phyloP scores from a whole-genome alignment of 2,113 vertebrate species.

The Pipra filicauda region DNA sequence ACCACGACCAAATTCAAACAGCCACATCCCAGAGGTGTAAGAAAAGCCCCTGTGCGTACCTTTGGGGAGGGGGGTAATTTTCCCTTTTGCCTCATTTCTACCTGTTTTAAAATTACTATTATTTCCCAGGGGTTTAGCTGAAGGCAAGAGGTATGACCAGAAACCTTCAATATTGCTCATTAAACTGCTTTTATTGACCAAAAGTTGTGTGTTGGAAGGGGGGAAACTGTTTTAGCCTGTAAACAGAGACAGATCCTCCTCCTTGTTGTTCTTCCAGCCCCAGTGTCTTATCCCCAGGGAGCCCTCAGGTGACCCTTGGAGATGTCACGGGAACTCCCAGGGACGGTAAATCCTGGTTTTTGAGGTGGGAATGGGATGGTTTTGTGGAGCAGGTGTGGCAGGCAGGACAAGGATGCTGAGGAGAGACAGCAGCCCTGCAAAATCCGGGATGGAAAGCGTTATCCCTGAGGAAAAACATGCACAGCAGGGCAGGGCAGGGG shows the following conservation, averaged over 20 bases:
- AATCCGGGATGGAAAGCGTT: neutral
- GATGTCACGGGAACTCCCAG: neutral
- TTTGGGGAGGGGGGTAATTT: neutral
- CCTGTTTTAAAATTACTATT: neutral
- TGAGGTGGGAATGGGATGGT: neutral
- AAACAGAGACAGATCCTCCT: neutral
- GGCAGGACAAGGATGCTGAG: neutral
- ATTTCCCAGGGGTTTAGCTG: neutral
- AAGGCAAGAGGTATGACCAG: neutral
- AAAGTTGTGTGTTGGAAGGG: neutral
- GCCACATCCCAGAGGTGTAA: neutral
- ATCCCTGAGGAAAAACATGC: neutral
- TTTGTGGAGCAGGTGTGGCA: neutral
- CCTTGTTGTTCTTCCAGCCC: neutral
- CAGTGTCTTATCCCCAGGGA: neutral
- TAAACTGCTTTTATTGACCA: neutral
- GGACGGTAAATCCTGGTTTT: no score
- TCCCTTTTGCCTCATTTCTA: neutral
- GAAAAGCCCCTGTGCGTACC: neutral
- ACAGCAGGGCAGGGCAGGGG: neutral
- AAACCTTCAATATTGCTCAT: neutral
- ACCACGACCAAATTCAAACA: neutral
- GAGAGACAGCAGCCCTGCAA: rapidly evolving
- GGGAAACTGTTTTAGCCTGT: neutral
- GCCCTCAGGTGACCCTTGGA: neutral